phyloP scores from a whole-genome alignment of 2,113 vertebrate genomes.

The Gallinago media region DNA sequence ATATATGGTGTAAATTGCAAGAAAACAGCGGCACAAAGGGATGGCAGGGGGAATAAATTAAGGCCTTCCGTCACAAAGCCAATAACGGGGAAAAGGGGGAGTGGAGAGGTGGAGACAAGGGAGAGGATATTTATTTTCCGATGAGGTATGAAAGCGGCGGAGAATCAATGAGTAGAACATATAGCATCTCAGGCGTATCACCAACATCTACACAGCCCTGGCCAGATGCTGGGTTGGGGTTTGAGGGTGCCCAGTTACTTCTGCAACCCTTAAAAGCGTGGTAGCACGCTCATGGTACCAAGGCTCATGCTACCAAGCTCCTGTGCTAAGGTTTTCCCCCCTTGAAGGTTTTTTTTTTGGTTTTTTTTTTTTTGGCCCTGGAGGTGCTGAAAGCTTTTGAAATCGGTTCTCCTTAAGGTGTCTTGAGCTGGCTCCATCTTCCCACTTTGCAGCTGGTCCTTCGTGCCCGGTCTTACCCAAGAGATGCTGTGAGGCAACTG shows the following conservation, averaged over 20 bases:
- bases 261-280: not conserved
- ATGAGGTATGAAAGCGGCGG: conserved; percentile 23
- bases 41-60: conserved; percentile 66
- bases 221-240: not conserved
- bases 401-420: not conserved
- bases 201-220: not conserved
- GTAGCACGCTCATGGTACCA: no score
- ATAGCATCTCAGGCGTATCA: not conserved
- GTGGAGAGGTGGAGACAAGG: conserved; percentile 44
- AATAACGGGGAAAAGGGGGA: conserved; percentile 35
- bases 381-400: not conserved
- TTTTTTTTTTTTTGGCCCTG: not conserved
- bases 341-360: not conserved
- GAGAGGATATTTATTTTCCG: conserved; percentile 38
- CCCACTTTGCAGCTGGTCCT: rapidly evolving
- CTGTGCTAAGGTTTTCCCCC: not conserved
- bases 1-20: conserved; percentile 61
- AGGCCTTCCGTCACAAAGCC: conserved; percentile 58
- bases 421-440: not conserved
- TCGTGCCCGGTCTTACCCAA: not conserved
- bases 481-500: not conserved
- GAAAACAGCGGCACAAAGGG: conserved; percentile 10
- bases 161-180: conserved; percentile 3
- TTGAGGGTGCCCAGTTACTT: not conserved
- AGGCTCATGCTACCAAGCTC: not conserved